Conservation (phyloP, 2,888 invertebrate species). For the Lepidocyrtinus sp. region DNA sequence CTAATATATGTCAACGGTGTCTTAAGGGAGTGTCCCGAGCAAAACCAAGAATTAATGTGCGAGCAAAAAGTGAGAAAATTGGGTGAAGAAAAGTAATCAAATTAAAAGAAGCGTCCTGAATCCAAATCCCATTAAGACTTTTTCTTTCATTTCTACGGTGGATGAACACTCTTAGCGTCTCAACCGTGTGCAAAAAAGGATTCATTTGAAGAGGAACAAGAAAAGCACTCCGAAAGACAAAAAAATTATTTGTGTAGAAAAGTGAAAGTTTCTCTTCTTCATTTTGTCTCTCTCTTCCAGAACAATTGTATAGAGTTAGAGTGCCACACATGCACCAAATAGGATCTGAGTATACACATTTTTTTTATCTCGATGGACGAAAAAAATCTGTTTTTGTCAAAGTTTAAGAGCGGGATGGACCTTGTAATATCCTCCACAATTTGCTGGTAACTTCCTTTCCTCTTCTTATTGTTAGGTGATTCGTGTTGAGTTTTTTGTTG, state of each 20-base stretch:
- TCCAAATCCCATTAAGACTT: slow-evolving; percentile 55
- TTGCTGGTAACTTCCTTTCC: no score
- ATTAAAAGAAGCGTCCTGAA: slow-evolving; percentile 58
- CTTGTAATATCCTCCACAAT: no score
- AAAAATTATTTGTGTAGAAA: not conserved
- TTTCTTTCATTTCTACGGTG: slow-evolving; percentile 37
- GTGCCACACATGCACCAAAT: no score
- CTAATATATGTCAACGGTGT: slow-evolving; percentile 46
- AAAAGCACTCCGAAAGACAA: no score
- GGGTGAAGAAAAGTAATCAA: slow-evolving; percentile 57
- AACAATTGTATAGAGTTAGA: no score
- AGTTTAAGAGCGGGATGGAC: no score
- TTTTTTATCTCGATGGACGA: no score
- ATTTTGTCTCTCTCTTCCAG: no score
- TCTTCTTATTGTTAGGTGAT: no score
- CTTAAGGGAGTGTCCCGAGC: slow-evolving; percentile 29
- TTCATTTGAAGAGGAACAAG: not conserved
- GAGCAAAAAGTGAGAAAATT: slow-evolving; percentile 47
- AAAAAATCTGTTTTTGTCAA: no score
- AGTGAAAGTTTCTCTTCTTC: not conserved
- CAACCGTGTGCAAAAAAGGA: slow-evolving; percentile 17
- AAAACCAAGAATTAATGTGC: slow-evolving; percentile 8
- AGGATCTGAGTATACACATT: no score
- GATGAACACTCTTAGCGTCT: slow-evolving; percentile 26
- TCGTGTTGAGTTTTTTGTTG: not conserved